A percentile compares a stretch with the other conserved stretches of the same genome.
phyloP scores from a whole-genome alignment of 2,888 invertebrate genomes.

The Lithophane ornitopus region DNA sequence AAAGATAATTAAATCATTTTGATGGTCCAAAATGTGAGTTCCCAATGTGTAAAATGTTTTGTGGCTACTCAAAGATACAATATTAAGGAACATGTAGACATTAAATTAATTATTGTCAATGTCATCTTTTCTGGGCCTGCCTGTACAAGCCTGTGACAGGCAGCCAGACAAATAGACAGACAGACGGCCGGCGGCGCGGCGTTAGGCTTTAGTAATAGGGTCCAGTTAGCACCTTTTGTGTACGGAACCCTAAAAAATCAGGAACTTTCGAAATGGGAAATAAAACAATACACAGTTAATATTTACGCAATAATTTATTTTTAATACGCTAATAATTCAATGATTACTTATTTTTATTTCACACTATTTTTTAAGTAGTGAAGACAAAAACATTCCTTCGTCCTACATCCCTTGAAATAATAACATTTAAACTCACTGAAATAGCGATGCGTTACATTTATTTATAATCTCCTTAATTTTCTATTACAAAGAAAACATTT shows the following conservation, averaged over 20 bases:
- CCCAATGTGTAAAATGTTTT: neutral
- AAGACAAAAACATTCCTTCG: constrained; percentile 82
- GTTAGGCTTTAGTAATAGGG: neutral
- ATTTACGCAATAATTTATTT: constrained; percentile 88
- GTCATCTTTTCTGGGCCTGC: neutral
- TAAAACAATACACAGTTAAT: constrained; percentile 67
- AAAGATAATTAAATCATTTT: neutral
- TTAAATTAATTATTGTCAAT: neutral
- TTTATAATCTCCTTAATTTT: constrained; percentile 60
- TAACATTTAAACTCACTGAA: constrained; percentile 63
- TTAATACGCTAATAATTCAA: constrained; percentile 88
- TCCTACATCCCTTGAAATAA: constrained; percentile 70
- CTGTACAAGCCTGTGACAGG: neutral
- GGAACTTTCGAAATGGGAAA: neutral
- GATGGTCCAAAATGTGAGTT: too few species aligned
- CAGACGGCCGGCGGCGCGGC: neutral
- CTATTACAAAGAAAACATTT: constrained; percentile 45
- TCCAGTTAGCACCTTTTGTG: neutral
- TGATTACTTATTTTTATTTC: constrained; percentile 84
- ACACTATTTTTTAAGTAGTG: constrained; percentile 85
- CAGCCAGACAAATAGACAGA: neutral
- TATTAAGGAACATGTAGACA: neutral
- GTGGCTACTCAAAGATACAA: neutral
- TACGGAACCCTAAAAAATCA: neutral
- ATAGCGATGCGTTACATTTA: constrained; percentile 62